Base-by-base conservation (phyloP, 1,140 invertebrate species). In the Papilio aristodemus region DNA sequence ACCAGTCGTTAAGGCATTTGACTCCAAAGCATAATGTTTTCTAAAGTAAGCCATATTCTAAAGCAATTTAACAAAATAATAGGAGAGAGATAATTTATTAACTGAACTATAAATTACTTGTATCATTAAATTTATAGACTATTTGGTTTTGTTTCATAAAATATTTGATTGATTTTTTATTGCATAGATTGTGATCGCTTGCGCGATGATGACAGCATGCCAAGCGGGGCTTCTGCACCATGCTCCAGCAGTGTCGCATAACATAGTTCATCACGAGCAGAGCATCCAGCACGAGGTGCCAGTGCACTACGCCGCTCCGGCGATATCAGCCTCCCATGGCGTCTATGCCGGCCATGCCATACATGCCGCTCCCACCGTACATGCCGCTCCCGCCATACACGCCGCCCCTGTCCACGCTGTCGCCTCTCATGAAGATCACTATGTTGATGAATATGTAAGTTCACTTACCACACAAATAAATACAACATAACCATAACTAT, bases 201-300 rank as follows among this genome's bases (percentile, higher is more conserved):
- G 81, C 66, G 86, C 84, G 19, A 39, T 91, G 60, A 79, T 86
- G 63, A 90, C 85, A 4, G 81, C 76, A 54, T 88, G 88, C 77
- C 88, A 85, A 54, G 91, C 90, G 59, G 90, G 90, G 69, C 76
- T 86, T 32, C 38, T 91, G n/a, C 89, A 91, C 66, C 88, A 92
- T 66, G 89, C 83, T 10, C 83, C 84, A 27, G 88, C 90, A 14
- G 83, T 91, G 11, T 91, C 87, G 0, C 90, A 91, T 59, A 91
- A 86, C 73, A 82, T 91, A 67, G 76, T 89, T 6, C 84, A 77
- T 17, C 88, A 90, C 68, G 84, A 87, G 59, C 76, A 83, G 57
- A 75, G 70, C 19, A 63, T 87, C 13, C 84, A 88, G 67, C 85
- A 90, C 57, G 81, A 87, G 70, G 73, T 76, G 7, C 85, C 85